Evolutionary conservation across 2,797 vertebrate genomes (phyloP).

Genomic region (Myotis planiceps): DNA sequence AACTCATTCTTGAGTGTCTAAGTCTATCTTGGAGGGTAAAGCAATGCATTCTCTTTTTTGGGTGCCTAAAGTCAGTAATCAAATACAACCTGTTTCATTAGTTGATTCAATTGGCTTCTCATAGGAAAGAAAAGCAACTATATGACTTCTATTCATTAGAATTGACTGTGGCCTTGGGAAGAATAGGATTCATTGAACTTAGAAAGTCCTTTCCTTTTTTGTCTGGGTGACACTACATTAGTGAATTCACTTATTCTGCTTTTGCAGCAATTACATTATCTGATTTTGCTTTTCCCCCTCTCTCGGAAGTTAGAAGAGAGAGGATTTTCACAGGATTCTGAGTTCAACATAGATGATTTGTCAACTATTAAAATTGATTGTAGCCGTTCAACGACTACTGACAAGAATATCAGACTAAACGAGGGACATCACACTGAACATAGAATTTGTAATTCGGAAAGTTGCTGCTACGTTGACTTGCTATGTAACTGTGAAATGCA

Average conservation of each 20-base stretch:
- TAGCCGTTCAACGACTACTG: background rate
- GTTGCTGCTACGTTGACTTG: background rate
- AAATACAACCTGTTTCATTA: background rate
- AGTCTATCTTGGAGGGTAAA: background rate
- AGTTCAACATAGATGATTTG: background rate
- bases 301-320: background rate
- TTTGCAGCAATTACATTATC: background rate
- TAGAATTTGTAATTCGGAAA: background rate
- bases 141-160: background rate
- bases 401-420: background rate
- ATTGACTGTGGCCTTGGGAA: background rate
- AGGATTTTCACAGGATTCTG: background rate
- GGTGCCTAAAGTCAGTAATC: background rate
- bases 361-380: background rate
- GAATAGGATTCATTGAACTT: background rate
- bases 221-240: background rate
- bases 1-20: background rate
- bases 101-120: background rate
- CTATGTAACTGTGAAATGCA: background rate
- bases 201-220: slow-evolving; percentile 9
- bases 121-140: background rate
- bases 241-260: background rate
- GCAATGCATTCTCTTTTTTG: background rate
- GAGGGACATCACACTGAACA: background rate
- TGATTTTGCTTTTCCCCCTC: background rate